phyloP scores from a whole-genome alignment of 2,113 vertebrate genomes.

The Dicaeum eximium region DNA sequence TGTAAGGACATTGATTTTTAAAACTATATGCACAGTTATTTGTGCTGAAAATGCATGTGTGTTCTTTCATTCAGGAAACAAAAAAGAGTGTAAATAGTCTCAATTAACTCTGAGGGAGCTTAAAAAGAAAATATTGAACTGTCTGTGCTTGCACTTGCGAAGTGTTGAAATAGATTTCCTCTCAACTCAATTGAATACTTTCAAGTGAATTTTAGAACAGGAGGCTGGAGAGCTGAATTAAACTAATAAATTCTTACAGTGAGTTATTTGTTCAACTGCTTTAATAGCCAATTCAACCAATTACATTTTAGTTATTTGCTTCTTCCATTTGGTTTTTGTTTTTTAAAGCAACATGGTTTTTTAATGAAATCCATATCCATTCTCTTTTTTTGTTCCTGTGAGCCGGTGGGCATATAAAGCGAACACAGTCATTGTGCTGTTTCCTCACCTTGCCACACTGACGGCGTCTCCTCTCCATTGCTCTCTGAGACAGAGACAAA shows the following conservation, averaged over 20 bases:
- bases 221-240: background rate
- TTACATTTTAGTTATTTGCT: background rate
- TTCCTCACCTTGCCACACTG: background rate
- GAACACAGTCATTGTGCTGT: background rate
- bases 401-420: background rate
- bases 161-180: background rate
- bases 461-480: background rate
- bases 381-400: background rate
- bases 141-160: background rate
- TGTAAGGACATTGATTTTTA: background rate
- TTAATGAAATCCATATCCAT: background rate
- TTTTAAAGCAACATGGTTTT: background rate
- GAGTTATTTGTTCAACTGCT: background rate
- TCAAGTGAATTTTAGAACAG: background rate
- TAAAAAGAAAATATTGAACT: slow-evolving; percentile 41
- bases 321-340: background rate
- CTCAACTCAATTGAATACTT: background rate
- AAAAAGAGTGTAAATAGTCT: background rate
- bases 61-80: background rate
- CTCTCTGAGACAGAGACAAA: background rate
- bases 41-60: background rate
- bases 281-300: background rate
- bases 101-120: background rate
- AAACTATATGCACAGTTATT: background rate
- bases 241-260: background rate